Percentiles rank a stretch among this genome's conserved stretches.
These are phyloP conservation scores for Phenacoccus solenopsis DNA, from an alignment of 1,140 invertebrate genomes.

Conservation along the genomic window DNA sequence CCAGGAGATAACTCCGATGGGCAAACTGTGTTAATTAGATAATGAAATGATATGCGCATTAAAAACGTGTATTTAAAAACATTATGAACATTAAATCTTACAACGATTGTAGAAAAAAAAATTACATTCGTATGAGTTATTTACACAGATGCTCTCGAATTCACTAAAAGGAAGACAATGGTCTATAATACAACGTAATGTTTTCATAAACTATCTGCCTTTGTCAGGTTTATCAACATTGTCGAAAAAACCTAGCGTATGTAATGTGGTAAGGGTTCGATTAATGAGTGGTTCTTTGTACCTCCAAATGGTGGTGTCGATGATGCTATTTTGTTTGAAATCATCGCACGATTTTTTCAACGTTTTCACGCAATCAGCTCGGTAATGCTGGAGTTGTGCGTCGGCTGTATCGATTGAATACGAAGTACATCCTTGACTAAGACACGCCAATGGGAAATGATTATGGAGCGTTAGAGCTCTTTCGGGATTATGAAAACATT, in stretches of 20 bases:
- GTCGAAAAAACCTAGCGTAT: conserved; percentile 56
- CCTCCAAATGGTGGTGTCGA: conserved; percentile 78
- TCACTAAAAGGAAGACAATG: too few relatives aligned
- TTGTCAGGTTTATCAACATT: not conserved
- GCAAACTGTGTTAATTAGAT: too few relatives aligned
- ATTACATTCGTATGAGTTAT: too few relatives aligned
- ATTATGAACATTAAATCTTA: not conserved
- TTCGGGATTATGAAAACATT: conserved; percentile 87
- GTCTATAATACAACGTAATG: not conserved
- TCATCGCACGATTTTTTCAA: conserved; percentile 74
- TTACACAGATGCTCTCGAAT: too few relatives aligned
- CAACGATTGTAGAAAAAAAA: not conserved
- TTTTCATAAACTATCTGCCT: not conserved
- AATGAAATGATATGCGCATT: not conserved
- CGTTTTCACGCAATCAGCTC: conserved; percentile 80
- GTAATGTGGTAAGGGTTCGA: conserved; percentile 53
- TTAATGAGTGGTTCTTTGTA: conserved; percentile 62
- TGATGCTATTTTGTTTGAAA: conserved; percentile 64
- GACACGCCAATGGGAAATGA: conserved; percentile 79
- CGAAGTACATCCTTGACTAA: conserved; percentile 71
- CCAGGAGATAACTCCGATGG: not conserved
- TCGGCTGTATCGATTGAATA: conserved; percentile 69
- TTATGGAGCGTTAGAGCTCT: conserved; percentile 81
- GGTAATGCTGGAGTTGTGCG: conserved; percentile 85
- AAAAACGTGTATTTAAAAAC: not conserved